Base-by-base conservation (phyloP, 2,888 invertebrate genomes). In the Plusia festucae region DNA sequence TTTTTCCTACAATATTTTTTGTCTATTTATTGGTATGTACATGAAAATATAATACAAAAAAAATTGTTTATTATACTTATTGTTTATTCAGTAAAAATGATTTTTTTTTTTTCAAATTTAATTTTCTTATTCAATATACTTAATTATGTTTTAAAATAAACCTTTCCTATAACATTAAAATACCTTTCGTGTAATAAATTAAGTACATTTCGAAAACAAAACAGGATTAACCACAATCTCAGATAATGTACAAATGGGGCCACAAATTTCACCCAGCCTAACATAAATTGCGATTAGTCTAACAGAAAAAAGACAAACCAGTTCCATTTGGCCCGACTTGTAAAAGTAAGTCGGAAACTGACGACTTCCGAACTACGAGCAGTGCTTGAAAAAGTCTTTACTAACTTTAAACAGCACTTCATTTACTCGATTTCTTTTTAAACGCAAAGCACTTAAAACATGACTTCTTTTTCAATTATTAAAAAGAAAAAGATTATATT, bases 201-300 rank as follows among this genome's bases (percentile, higher is more conserved):
- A 40, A 30, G n/a, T 5, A 40, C n/a, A 40, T 40, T 40, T 40
- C 40, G 40, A 40, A 40, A 40, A 40, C 40, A n/a, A 40, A 40
- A 40, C 40, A 40, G 40, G 40, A 40, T 40, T 40, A 40, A n/a
- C 40, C 40, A 40, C n/a, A 40, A 13, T n/a, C n/a, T 4, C 7
- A 40, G 40, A 40, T 40, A 40, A 40, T 40, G n/a, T 40, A 40
- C 40, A 40, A 40, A 40, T 40, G 40, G 40, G 40, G 40, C 40
- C 40, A 40, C 40, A 40, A 40, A 40, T 40, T n/a, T 40, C 40
- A 40, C 46, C 9, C 46, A 20, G 46, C 18, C 46, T 18, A 49
- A 49, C 46, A 49, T 49, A 53, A 53, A 53, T 53, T 27, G 53
- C 53, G 53, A 27, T 53, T 53, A 53, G n/a, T 53, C 20, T 22